Evolutionary conservation across 2,113 vertebrate species (phyloP).

Genomic region (Chaetodon trifascialis): DNA sequence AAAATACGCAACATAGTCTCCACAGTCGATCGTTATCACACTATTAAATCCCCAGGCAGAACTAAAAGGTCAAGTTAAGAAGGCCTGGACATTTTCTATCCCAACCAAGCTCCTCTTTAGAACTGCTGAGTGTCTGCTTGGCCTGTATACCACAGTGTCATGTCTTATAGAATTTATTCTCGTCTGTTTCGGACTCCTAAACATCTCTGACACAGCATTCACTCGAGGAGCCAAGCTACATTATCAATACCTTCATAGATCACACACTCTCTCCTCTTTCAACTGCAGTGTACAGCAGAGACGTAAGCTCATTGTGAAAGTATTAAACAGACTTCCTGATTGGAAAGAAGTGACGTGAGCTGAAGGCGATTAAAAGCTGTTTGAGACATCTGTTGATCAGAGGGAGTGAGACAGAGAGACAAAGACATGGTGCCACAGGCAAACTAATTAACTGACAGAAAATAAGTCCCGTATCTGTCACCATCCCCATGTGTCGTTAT

Average conservation of each 20-base stretch:
- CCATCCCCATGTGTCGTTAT: not conserved
- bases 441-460: conserved; percentile 40
- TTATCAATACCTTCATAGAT: not conserved
- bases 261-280: not conserved
- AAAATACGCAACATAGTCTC: no score
- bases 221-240: no score
- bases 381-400: conserved; percentile 4
- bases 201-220: no score
- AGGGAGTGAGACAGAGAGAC: not conserved
- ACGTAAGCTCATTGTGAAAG: not conserved
- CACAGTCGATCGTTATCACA: not conserved
- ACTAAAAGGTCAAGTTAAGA: no score
- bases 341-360: conserved; percentile 2
- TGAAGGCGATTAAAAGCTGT: conserved; percentile 38
- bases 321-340: not conserved
- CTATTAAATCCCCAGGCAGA: no score
- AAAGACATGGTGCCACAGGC: not conserved
- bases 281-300: not conserved
- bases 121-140: no score
- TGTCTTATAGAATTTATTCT: no score
- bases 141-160: no score
- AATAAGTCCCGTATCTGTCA: conserved; percentile 12
- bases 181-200: no score
- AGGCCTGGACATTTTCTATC: no score
- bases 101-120: no score